Conservation (phyloP, 2,113 vertebrate species). For the Egretta garzetta region DNA sequence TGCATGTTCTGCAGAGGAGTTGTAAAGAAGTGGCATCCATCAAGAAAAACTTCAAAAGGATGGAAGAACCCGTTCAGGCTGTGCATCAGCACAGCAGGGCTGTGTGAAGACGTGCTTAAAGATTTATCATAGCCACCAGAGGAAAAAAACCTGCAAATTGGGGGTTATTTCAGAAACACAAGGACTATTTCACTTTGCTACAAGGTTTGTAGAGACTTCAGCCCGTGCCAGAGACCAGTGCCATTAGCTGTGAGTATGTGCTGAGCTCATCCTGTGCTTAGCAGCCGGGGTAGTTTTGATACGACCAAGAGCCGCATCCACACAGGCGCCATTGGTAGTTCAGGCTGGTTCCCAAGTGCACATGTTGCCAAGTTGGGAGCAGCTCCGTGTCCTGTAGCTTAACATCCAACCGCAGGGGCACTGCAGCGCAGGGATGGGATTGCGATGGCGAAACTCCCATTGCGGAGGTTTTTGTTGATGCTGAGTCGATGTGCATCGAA, state of each 20-base stretch:
- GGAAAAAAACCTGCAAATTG: not conserved
- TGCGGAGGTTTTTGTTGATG: not conserved
- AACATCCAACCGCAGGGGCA: not conserved
- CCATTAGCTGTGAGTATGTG: not conserved
- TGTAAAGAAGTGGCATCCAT: not conserved
- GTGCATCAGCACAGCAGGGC: not conserved
- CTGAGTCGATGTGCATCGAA: not conserved
- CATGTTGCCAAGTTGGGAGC: not conserved
- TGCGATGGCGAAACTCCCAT: not conserved
- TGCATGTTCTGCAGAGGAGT: not conserved
- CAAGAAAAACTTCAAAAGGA: not conserved
- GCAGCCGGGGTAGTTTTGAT: not conserved
- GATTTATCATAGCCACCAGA: not conserved
- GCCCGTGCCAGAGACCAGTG: not conserved
- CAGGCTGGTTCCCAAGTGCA: not conserved
- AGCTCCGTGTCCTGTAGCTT: not conserved
- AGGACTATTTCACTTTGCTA: not conserved
- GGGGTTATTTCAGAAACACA: not conserved
- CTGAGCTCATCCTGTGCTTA: not conserved
- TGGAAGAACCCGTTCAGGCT: fast-evolving
- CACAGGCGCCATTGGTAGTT: not conserved
- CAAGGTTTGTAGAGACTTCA: not conserved
- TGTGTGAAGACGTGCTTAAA: not conserved
- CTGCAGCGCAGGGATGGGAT: not conserved
- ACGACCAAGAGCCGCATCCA: not conserved